Conservation (phyloP, 2,888 invertebrate genomes). For the Heteropelma amictum region DNA sequence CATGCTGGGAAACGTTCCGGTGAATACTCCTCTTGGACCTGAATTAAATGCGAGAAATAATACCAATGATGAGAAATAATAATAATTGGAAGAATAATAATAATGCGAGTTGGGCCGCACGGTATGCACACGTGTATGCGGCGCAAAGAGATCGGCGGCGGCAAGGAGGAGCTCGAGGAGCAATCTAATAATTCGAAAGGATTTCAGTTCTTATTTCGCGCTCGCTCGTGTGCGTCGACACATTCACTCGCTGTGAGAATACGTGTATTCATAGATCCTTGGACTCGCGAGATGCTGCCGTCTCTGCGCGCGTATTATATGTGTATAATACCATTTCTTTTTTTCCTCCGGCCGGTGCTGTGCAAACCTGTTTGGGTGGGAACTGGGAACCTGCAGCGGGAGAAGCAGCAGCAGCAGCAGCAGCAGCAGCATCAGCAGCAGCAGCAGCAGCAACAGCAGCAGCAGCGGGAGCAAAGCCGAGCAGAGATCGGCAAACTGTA, state of each 20-base stretch:
- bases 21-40: conserved; percentile 15
- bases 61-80: conserved; percentile 2
- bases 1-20: neutral
- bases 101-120: too few species aligned
- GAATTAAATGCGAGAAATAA: conserved; percentile 36
- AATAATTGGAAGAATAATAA: too few species aligned
- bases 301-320: too few species aligned
- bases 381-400: conserved; percentile 48
- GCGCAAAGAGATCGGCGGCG: conserved; percentile 17
- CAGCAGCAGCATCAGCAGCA: conserved; percentile 37
- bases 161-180: conserved; percentile 29
- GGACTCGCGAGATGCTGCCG: neutral
- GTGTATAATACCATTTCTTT: conserved; percentile 28
- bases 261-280: conserved; percentile 54
- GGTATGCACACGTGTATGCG: neutral
- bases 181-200: conserved; percentile 52
- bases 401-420: conserved; percentile 30
- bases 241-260: conserved; percentile 22
- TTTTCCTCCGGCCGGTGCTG: conserved; percentile 52
- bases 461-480: too few species aligned
- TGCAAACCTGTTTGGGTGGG: conserved; percentile 57
- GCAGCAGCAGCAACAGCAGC: conserved; percentile 37
- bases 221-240: conserved; percentile 21
- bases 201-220: conserved; percentile 46
- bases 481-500: conserved; percentile 29